phyloP scores from a whole-genome alignment of 2,888 invertebrate species.

The Junonia oenone region DNA sequence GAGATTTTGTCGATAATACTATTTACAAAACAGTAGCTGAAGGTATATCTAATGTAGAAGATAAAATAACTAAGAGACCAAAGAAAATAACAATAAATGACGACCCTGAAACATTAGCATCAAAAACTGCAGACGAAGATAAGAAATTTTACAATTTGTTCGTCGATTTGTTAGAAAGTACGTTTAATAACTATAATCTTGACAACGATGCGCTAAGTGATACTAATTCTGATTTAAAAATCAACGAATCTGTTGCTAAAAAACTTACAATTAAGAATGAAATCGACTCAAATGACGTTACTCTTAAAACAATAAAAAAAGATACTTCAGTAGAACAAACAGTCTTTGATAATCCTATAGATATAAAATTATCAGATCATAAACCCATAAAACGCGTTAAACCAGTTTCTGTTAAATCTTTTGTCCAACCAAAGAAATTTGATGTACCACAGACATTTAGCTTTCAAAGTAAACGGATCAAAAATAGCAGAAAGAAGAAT shows the following conservation, averaged over 20 bases:
- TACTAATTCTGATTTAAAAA: constrained; percentile 41
- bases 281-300: background rate
- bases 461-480: constrained; percentile 20
- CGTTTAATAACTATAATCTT: constrained; percentile 45
- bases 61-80: constrained; percentile 18
- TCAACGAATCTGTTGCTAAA: constrained; percentile 43
- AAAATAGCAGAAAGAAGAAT: constrained; percentile 38
- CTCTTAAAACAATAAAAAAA: background rate
- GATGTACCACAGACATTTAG: constrained; percentile 25
- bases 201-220: constrained; percentile 27
- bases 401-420: constrained; percentile 28
- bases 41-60: constrained; percentile 27
- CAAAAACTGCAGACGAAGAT: constrained; percentile 32
- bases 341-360: constrained; percentile 6
- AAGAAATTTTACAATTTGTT: constrained; percentile 53
- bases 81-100: constrained; percentile 31
- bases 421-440: constrained; percentile 27
- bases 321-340: background rate
- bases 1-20: constrained; percentile 19
- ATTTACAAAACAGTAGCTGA: constrained; percentile 24
- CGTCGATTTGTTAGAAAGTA: constrained; percentile 52
- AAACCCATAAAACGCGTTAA: background rate
- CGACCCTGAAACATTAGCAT: constrained; percentile 37
- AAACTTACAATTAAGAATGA: constrained; percentile 32
- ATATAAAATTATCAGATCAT: constrained; percentile 2